These are phyloP conservation scores for Congeria kusceri DNA, from an alignment of 2,888 invertebrate species.

Conservation along the genomic window DNA sequence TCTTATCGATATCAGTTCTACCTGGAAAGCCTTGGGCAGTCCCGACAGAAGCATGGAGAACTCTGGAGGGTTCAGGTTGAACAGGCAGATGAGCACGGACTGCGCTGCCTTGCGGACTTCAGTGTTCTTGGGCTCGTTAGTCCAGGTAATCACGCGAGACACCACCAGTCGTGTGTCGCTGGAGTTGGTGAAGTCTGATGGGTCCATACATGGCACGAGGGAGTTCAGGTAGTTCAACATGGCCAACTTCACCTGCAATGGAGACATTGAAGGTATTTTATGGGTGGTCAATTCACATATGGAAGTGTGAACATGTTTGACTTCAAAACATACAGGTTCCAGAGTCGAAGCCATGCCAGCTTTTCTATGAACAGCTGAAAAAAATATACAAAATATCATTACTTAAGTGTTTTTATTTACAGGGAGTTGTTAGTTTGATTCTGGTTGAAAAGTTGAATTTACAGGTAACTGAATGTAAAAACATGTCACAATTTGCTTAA, in stretches of 20 bases:
- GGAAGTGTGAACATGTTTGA: too few relatives aligned
- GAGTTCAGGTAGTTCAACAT: conserved; percentile 86
- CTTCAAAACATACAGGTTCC: too few relatives aligned
- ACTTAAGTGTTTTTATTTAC: not conserved
- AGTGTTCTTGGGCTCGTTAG: conserved; percentile 90
- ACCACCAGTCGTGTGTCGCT: conserved; percentile 88
- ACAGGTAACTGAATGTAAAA: not conserved
- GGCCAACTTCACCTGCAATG: conserved; percentile 87
- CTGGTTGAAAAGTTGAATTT: not conserved
- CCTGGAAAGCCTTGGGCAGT: conserved; percentile 86
- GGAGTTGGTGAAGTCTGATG: conserved; percentile 87
- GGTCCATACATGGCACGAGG: conserved; percentile 85
- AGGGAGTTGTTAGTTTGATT: not conserved
- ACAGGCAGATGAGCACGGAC: conserved; percentile 92
- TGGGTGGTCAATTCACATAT: too few relatives aligned
- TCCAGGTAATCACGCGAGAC: conserved; percentile 90
- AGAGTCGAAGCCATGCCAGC: too few relatives aligned
- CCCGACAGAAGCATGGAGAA: conserved; percentile 90
- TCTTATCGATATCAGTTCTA: too few relatives aligned
- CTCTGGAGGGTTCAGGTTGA: conserved; percentile 95
- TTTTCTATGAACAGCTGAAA: too few relatives aligned
- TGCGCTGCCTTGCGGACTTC: conserved; percentile 89
- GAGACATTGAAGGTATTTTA: too few relatives aligned
- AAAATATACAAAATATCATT: not conserved
- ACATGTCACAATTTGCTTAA: not conserved